Conservation (phyloP, 2,113 vertebrate genomes). For the Plecturocebus donacophilus region DNA sequence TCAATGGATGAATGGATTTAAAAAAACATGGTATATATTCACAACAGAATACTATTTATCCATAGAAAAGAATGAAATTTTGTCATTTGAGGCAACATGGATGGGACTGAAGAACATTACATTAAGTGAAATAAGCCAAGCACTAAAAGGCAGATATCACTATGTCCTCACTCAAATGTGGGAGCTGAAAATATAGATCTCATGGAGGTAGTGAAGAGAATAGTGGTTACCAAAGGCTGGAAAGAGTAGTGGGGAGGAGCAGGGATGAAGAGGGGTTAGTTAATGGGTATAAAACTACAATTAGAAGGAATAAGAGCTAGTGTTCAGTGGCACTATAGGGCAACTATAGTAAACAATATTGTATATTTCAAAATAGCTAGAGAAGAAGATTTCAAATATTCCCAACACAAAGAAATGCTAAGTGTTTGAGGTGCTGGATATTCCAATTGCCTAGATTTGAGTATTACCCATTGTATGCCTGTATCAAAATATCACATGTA, state of each 20-base stretch:
- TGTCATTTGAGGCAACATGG: not conserved
- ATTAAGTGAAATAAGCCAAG: not conserved
- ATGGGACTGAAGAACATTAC: not conserved
- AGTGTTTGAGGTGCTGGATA: not conserved
- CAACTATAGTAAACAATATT: not conserved
- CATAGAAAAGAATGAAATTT: not conserved
- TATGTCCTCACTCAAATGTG: not conserved
- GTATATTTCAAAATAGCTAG: not conserved
- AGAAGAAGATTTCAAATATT: not conserved
- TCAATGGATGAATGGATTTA: not conserved
- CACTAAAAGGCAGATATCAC: not conserved
- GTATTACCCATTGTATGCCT: not conserved
- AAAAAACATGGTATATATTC: not conserved
- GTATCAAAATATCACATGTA: not conserved
- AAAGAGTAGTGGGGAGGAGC: not conserved
- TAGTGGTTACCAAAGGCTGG: not conserved
- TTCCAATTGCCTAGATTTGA: not conserved
- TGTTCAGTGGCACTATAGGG: not conserved
- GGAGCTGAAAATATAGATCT: not conserved
- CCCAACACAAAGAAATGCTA: not conserved
- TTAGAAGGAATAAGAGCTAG: not conserved
- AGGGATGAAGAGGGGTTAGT: not conserved
- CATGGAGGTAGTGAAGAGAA: not conserved
- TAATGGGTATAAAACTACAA: not conserved
- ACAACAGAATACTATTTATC: not conserved